These are phyloP conservation scores for Brachionus rubens DNA, from an alignment of 1,140 invertebrate species.

Conservation along the genomic window DNA sequence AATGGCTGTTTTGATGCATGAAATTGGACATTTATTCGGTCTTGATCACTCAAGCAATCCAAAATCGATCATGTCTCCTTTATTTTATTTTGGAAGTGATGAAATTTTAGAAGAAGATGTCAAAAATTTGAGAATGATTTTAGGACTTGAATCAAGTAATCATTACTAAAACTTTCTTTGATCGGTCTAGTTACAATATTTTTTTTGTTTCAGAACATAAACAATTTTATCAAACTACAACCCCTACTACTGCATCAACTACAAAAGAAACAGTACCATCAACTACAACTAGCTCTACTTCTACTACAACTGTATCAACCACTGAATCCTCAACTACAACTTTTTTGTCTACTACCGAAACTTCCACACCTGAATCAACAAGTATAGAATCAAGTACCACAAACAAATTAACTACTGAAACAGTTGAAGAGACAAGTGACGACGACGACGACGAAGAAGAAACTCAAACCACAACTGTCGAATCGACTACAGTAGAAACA, in stretches of 20 bases:
- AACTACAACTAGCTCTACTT: neutral
- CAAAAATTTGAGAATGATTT: conserved; percentile 33
- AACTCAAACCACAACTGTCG: too few species aligned
- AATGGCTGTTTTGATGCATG: conserved; percentile 14
- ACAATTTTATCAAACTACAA: neutral
- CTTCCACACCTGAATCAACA: too few species aligned
- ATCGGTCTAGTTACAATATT: neutral
- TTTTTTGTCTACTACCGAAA: neutral
- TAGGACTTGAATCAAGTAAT: conserved; percentile 37
- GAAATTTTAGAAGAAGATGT: conserved; percentile 36
- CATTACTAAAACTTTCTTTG: neutral
- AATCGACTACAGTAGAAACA: neutral
- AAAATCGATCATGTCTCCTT: conserved; percentile 40
- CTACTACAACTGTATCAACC: neutral
- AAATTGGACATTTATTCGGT: conserved; percentile 44
- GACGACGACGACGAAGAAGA: neutral
- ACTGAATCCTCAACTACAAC: neutral
- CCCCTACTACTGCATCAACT: neutral
- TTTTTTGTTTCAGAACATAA: neutral
- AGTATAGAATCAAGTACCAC: too few species aligned
- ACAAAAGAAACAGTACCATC: neutral
- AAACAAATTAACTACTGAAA: too few species aligned
- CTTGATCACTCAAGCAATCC: conserved; percentile 44
- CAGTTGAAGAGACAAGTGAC: too few species aligned
- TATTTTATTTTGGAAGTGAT: conserved; percentile 24